Percentiles rank a stretch among this genome's conserved stretches.
These are phyloP conservation scores for Nothobranchius kuhntae DNA, from an alignment of 2,113 vertebrate genomes.

Conservation along the genomic window DNA sequence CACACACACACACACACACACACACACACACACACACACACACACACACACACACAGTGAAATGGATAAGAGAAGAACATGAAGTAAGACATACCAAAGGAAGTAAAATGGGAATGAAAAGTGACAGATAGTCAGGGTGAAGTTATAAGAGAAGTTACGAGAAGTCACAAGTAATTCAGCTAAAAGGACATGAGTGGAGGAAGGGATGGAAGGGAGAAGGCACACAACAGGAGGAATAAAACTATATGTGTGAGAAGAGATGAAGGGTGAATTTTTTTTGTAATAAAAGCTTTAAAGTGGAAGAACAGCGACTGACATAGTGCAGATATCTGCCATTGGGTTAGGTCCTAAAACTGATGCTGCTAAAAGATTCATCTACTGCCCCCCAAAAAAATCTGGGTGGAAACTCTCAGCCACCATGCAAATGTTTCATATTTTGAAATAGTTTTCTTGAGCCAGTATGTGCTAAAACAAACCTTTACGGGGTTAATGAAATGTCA, in stretches of 20 bases:
- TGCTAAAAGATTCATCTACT: constrained; percentile 24
- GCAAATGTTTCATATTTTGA: no score
- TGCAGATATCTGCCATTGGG: not conserved
- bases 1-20: no score
- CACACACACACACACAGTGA: not conserved
- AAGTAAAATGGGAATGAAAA: constrained; percentile 28
- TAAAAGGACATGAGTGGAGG: constrained; percentile 6
- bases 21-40: no score
- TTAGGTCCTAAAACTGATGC: constrained; percentile 8
- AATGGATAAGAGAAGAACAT: constrained; percentile 22
- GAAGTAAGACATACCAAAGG: not conserved
- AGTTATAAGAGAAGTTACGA: constrained; percentile 35
- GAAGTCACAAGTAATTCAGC: constrained; percentile 1
- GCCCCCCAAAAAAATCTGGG: constrained; percentile 18
- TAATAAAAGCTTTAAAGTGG: not conserved
- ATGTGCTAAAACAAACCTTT: no score
- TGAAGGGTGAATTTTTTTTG: not conserved
- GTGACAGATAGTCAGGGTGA: constrained; percentile 41
- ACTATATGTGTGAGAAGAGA: not conserved
- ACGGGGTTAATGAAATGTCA: no score
- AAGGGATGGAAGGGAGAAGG: constrained; percentile 1
- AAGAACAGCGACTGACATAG: not conserved
- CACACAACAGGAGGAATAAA: not conserved
- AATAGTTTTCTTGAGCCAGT: no score
- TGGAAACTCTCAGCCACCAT: constrained; percentile 15